These are phyloP conservation scores for Bombus pascuorum DNA, from an alignment of 1,140 invertebrate genomes.

Conservation along the genomic window DNA sequence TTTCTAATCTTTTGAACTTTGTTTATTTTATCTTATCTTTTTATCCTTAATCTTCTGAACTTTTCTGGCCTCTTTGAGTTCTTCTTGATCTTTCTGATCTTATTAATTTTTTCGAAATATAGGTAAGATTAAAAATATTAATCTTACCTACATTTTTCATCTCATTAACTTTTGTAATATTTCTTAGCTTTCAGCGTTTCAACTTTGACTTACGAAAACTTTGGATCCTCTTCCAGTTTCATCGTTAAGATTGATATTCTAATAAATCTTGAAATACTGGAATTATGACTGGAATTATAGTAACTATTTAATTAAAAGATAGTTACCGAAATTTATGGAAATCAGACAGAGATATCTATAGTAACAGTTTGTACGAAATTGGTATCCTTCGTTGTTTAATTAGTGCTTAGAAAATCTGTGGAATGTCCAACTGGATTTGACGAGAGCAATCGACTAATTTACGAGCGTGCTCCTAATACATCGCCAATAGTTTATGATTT, in stretches of 20 bases:
- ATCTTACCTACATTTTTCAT: not conserved
- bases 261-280: no score
- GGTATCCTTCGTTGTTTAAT: not conserved
- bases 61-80: not conserved
- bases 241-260: not conserved
- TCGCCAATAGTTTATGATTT: not conserved
- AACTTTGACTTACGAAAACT: not conserved
- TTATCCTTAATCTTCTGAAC: no score
- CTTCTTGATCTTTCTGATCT: not conserved
- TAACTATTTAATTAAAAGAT: not conserved
- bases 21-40: not conserved
- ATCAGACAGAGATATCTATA: not conserved
- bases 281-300: no score
- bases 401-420: not conserved
- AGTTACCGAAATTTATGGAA: not conserved
- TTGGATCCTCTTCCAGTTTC: not conserved
- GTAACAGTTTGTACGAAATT: not conserved
- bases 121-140: not conserved
- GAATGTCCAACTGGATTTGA: not conserved
- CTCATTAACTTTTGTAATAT: not conserved
- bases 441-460: not conserved
- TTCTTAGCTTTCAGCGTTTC: no score
- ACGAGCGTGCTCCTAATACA: not conserved
- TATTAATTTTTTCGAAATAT: not conserved
- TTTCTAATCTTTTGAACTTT: not conserved